Conservation (phyloP, 2,888 invertebrate species). For the Pristionchus mayeri region DNA sequence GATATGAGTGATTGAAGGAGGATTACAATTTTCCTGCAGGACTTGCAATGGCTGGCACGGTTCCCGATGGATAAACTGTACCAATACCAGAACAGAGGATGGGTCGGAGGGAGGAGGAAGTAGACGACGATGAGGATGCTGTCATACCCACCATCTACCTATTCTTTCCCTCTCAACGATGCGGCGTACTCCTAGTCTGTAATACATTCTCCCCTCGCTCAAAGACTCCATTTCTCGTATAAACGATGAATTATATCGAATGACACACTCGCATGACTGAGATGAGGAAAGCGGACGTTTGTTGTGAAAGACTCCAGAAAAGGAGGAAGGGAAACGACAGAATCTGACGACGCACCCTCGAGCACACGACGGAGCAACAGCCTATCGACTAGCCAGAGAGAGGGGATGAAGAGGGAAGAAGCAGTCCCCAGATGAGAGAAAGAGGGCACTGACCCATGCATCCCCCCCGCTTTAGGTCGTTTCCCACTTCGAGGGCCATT, state of each 20-base stretch:
- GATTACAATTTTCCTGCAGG: no score
- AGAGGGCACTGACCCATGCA: no score
- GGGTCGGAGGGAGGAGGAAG: neutral
- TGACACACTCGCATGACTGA: neutral
- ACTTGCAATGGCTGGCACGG: neutral
- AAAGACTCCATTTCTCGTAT: neutral
- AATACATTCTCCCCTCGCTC: neutral
- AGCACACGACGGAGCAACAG: neutral
- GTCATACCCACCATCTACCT: no score
- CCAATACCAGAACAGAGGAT: neutral
- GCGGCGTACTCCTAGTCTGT: neutral
- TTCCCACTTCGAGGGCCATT: neutral
- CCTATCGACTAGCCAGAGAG: slow-evolving; percentile 5
- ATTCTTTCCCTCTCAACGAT: no score
- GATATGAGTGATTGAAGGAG: no score
- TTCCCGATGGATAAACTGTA: slow-evolving; percentile 21
- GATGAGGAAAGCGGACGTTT: neutral
- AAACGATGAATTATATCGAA: neutral
- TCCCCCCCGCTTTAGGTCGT: no score
- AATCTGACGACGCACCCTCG: neutral
- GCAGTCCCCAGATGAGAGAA: neutral
- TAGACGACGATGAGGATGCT: no score
- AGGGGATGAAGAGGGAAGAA: neutral
- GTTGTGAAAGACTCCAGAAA: neutral
- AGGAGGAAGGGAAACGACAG: neutral